Percentiles rank a stretch among this genome's conserved stretches.
These are phyloP conservation scores for Crocallis elinguaria DNA, from an alignment of 2,888 invertebrate species.

Conservation along the genomic window DNA sequence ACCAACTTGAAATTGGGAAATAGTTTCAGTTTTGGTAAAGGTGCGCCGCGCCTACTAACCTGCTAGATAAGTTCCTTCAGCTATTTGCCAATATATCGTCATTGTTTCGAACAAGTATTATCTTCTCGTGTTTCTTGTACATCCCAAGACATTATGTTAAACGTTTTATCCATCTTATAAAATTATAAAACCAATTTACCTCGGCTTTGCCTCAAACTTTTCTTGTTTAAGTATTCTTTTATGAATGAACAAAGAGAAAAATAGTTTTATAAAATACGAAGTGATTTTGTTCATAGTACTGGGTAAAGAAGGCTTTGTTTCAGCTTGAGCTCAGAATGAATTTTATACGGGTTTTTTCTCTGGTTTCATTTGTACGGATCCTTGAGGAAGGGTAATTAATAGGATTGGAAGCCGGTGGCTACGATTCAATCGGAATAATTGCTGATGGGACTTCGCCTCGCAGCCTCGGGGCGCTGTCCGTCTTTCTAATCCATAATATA, in stretches of 20 bases:
- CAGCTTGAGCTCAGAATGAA: conserved; percentile 20
- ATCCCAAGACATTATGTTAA: conserved; percentile 21
- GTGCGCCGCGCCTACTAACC: conserved; percentile 1
- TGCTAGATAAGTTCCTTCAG: neutral
- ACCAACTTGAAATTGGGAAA: conserved; percentile 29
- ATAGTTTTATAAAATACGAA: conserved; percentile 36
- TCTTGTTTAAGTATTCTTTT: conserved; percentile 40
- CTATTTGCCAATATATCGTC: neutral
- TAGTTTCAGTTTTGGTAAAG: conserved; percentile 13
- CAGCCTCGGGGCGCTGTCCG: conserved; percentile 9
- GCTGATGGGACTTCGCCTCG: conserved; percentile 44
- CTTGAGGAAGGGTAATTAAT: conserved; percentile 62
- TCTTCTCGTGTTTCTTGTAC: conserved; percentile 13
- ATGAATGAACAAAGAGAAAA: conserved; percentile 35
- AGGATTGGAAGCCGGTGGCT: conserved; percentile 60
- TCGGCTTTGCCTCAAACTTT: conserved; percentile 36
- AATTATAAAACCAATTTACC: conserved; percentile 38
- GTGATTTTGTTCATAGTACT: conserved; percentile 34
- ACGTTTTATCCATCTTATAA: conserved; percentile 30
- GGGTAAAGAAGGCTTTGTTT: conserved; percentile 28
- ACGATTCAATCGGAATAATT: conserved; percentile 72
- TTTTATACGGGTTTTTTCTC: conserved; percentile 31
- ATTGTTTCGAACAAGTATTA: neutral
- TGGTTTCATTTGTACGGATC: conserved; percentile 55
- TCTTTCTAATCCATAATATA: conserved; percentile 22